A percentile compares a stretch with the other conserved stretches of the same genome.
Conservation (phyloP, 2,888 invertebrate genomes). For the Polyommatus iphigenia region DNA sequence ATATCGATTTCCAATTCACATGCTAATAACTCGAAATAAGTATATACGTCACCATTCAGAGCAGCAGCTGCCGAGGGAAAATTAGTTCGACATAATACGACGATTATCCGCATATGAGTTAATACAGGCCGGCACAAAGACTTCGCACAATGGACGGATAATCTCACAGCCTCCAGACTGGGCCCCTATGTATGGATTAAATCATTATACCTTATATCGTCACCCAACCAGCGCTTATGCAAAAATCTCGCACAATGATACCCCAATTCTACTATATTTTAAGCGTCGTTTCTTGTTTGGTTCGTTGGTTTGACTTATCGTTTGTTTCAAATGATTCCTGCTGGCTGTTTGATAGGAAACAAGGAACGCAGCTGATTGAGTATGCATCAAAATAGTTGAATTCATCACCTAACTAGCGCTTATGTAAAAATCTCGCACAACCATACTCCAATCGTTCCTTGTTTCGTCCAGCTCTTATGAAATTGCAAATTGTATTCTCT, state of each 20-base stretch:
- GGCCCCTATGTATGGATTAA: constrained; percentile 12
- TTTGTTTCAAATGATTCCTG: no score
- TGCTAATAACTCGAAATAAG: constrained; percentile 23
- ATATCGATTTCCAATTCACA: constrained; percentile 18
- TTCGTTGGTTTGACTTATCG: no score
- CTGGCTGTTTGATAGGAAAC: no score
- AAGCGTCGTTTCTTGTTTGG: no score
- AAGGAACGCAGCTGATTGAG: no score
- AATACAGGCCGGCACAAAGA: constrained; percentile 74
- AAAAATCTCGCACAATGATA: background rate
- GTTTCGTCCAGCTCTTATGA: no score
- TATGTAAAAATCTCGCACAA: constrained; percentile 7
- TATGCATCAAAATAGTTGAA: no score
- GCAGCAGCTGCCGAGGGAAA: constrained; percentile 75
- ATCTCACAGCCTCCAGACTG: constrained; percentile 65
- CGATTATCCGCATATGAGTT: constrained; percentile 79
- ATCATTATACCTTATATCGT: constrained; percentile 33
- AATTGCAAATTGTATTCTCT: no score
- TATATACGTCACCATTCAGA: constrained; percentile 45
- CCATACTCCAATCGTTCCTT: no score
- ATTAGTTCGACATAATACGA: constrained; percentile 76
- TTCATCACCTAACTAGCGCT: constrained; percentile 50
- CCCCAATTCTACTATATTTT: background rate
- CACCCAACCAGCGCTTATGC: constrained; percentile 50
- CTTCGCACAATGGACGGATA: constrained; percentile 75